A percentile compares a stretch with the other conserved stretches of the same genome.
phyloP scores from a whole-genome alignment of 2,797 vertebrate species.

The Acanthurus leucopareius region DNA sequence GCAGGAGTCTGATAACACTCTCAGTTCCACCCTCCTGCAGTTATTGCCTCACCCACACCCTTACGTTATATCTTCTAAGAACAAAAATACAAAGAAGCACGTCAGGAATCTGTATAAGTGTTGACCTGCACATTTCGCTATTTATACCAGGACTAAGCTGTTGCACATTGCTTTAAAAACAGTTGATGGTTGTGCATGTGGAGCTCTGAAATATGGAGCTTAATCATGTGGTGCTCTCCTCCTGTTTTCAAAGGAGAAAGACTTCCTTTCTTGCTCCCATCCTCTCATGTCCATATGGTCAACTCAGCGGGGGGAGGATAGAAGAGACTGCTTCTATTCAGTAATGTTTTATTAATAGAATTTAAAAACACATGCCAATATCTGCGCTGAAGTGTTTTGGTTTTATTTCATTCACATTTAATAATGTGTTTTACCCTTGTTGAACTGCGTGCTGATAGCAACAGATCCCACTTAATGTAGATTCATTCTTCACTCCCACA shows the following conservation, averaged over 20 bases:
- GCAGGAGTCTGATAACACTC: slow-evolving; percentile 64
- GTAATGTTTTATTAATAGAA: slow-evolving; percentile 55
- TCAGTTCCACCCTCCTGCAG: slow-evolving; percentile 9
- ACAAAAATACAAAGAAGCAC: slow-evolving; percentile 43
- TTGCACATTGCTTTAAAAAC: slow-evolving; percentile 65
- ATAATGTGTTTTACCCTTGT: slow-evolving; percentile 27
- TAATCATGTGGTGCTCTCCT: slow-evolving; percentile 54
- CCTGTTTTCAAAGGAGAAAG: slow-evolving; percentile 65
- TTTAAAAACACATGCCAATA: slow-evolving; percentile 10
- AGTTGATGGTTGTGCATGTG: slow-evolving; percentile 62
- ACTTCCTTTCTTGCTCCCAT: slow-evolving; percentile 57
- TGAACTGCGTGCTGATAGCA: slow-evolving; percentile 37
- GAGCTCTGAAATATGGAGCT: slow-evolving; percentile 64
- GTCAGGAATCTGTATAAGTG: slow-evolving; percentile 52
- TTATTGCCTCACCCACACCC: slow-evolving; percentile 41
- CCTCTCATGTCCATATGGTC: slow-evolving; percentile 73
- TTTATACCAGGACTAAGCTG: slow-evolving; percentile 44
- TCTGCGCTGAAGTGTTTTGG: not conserved
- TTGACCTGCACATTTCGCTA: slow-evolving; percentile 28
- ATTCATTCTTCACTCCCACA: slow-evolving; percentile 58
- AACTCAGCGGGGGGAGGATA: slow-evolving; percentile 56
- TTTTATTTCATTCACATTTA: slow-evolving; percentile 18
- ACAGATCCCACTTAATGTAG: slow-evolving; percentile 35
- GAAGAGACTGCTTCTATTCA: slow-evolving; percentile 34
- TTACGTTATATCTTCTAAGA: slow-evolving; percentile 36